Evolutionary conservation across 2,888 invertebrate genomes (phyloP), one percentile per base, ranked within the genome.

Genomic region (Hoplodrina ambigua): DNA sequence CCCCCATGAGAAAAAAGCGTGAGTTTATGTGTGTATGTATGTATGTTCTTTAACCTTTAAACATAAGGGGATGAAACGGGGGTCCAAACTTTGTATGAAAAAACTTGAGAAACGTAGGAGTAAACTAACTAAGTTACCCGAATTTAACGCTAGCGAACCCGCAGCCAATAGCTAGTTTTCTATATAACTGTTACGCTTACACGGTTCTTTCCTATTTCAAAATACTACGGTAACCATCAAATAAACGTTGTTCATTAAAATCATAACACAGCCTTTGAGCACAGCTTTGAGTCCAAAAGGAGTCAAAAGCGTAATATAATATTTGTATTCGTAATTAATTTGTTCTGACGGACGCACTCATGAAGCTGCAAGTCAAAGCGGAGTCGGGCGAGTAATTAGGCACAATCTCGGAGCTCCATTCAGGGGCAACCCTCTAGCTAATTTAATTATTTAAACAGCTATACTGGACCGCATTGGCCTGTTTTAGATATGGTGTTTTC

Each of bases 301-400:
- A 13, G 49, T 53, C 67, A 49, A 63, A 66, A 13, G 49, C 68
- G 7, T 72, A 69, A 58, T 69, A 70, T 71, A 46, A 76, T 76
- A 76, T 82, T 81, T 73, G 62, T 69, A 10, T 25, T 63, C 65
- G 55, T 60, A 71, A 81, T 76, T 81, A 80, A 74, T 82, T 76
- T 53, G 59, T 62, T 55, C 52, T 15, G 44, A 20, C 53, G 52
- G 49, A 30, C 54, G 49, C 25, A 71, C 44, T 73, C 55, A 44
- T 64, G 7, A 11, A 20, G 52, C 41, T 63, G 73, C 67, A 64
- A 54, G 33, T 57, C 67, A 72, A 68, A 77, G 68, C 49, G 37
- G 33, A 41, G 10, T 6, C 49, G 33, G 52, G 8, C 17, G 10
- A 69, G 61, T 70, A 80, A 82, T 80, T 72, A 72, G 56, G 55